Percentiles rank a stretch among this genome's conserved stretches.
Evolutionary conservation across 1,140 invertebrate species (phyloP).

Genomic region (Lordiphosa collinella): DNA sequence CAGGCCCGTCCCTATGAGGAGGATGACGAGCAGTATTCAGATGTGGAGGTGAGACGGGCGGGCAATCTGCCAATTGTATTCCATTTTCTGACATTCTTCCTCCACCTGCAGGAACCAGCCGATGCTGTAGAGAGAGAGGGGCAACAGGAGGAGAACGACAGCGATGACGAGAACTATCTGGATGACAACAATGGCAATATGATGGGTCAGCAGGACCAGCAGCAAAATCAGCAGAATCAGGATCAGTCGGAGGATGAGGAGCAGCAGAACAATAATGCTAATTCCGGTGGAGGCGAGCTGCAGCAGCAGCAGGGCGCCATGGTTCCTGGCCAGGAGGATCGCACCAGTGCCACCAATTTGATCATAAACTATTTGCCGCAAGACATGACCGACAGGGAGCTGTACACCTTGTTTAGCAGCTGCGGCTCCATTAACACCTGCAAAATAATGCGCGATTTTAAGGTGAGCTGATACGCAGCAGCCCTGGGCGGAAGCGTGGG

Average conservation of each 20-base stretch:
- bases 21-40: slow-evolving; percentile 28
- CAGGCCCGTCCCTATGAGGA: slow-evolving; percentile 13
- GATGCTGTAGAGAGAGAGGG: slow-evolving; percentile 18
- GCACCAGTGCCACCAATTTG: slow-evolving; percentile 85
- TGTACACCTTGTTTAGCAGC: slow-evolving; percentile 92
- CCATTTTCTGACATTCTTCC: not conserved
- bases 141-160: slow-evolving; percentile 6
- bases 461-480: slow-evolving; percentile 81
- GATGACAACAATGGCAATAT: slow-evolving; percentile 10
- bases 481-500: not conserved
- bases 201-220: slow-evolving; percentile 6
- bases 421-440: slow-evolving; percentile 93
- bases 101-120: slow-evolving; percentile 10
- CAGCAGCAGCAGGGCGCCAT: slow-evolving; percentile 4
- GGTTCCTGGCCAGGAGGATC: slow-evolving; percentile 18
- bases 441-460: slow-evolving; percentile 94
- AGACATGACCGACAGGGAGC: slow-evolving; percentile 93
- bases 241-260: slow-evolving; percentile 2
- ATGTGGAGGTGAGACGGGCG: slow-evolving; percentile 18
- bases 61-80: not conserved
- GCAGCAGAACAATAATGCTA: slow-evolving; percentile 15
- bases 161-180: slow-evolving; percentile 1
- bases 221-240: slow-evolving; percentile 16
- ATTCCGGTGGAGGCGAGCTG: not conserved
- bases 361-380: slow-evolving; percentile 98